Evolutionary conservation across 2,888 invertebrate species (phyloP), one percentile per base, ranked within the genome.

Genomic region (Sthenelais limicola): DNA sequence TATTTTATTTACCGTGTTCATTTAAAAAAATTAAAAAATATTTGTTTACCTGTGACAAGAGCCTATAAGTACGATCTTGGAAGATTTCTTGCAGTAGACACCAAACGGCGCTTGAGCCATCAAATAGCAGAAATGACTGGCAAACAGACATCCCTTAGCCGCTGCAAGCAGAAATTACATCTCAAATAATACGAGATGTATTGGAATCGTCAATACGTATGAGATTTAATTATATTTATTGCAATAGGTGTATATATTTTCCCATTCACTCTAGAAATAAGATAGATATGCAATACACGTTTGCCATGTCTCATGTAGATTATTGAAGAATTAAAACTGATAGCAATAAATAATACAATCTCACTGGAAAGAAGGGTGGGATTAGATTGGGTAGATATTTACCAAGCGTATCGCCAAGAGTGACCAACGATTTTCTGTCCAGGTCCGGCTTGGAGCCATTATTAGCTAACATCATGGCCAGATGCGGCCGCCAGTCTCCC

Each of bases 71-170:
- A 95, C 92, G 75, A 96, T 90, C 82, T 94, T 94, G 1, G 91
- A 90, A 5, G 87, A 83, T 87, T 90, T 83, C 86, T 85, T 79
- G 86, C 89, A 79, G 89, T 83, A 92, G 87, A 82, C 86, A 30
- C 90, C 89, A 86, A 92, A 90, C 67, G 90, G 90, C 74, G 91
- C 91, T 82, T 94, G 93, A 0, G 93, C 96, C 89, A 96, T 92
- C 82, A 99, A 89, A 90, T 97, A 98, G 88, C 97, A 98, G 89
- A 98, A 96, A 88, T 98, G 98, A 30, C 97, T 95, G 1, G 95
- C 97, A 89, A 93, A 93, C 71, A 94, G 89, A 82, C 94, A 93
- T 15, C 97, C 96, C 78, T 94, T 92, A 21, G 87, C 78, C 33
- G 87, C 88, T 86, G 81, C 78, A 84, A 79, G 43, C 52, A 56